A percentile compares a stretch with the other conserved stretches of the same genome.
These are phyloP conservation scores for Picus viridis DNA, from an alignment of 2,797 vertebrate genomes.

Conservation along the genomic window DNA sequence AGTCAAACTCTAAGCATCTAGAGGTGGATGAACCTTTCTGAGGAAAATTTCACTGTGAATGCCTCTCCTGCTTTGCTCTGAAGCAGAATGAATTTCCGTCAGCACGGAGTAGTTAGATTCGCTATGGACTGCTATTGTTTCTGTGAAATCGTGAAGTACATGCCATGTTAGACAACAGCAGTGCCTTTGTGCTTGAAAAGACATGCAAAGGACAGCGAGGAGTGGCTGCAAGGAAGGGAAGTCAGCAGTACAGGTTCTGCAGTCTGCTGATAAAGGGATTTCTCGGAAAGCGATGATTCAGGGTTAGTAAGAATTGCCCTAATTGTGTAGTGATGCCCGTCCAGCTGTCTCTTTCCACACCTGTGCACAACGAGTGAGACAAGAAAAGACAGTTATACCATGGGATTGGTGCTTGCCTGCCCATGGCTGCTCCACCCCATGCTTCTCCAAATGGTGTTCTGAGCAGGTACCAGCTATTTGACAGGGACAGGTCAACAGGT, in stretches of 20 bases:
- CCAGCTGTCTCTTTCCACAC: not conserved
- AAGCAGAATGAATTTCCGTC: not conserved
- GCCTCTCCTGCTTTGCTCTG: not conserved
- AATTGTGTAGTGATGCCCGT: not conserved
- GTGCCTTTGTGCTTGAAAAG: not conserved
- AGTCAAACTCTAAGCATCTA: not conserved
- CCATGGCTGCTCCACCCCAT: not conserved
- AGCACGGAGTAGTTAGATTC: not conserved
- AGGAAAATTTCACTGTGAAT: not conserved
- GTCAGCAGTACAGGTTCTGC: not conserved
- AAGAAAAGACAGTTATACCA: not conserved
- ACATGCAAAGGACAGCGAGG: not conserved
- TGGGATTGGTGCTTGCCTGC: not conserved
- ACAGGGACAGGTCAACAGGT: not conserved
- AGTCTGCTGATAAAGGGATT: not conserved
- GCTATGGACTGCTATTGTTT: not conserved
- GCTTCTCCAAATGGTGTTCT: not conserved
- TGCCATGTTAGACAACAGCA: not conserved
- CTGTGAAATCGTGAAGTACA: not conserved
- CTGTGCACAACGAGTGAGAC: accelerated
- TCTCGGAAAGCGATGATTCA: not conserved
- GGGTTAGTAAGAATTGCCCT: not conserved
- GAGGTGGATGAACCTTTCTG: not conserved
- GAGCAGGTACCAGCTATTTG: not conserved
- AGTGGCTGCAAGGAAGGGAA: not conserved